Conservation (phyloP, 92 coral and sea anemone genomes). For the Epizoanthus fatuus region DNA sequence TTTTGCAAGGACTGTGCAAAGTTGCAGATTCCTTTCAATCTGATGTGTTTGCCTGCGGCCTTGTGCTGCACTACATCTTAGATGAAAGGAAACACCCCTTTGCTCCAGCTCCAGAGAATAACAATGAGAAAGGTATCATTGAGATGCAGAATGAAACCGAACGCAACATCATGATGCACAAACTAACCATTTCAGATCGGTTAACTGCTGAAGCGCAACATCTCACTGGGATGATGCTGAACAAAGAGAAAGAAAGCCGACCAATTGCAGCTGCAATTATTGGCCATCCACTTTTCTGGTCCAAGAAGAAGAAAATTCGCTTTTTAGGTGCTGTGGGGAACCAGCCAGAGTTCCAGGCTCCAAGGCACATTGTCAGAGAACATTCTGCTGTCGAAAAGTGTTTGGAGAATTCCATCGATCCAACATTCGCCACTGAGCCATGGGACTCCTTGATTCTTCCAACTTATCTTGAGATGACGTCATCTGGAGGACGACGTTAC, state of each 20-base stretch:
- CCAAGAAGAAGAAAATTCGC: slow-evolving; percentile 45
- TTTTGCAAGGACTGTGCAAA: background rate
- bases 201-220: slow-evolving; percentile 49
- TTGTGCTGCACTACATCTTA: slow-evolving; percentile 57
- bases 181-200: slow-evolving; percentile 11
- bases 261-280: slow-evolving; percentile 49
- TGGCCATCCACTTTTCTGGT: slow-evolving; percentile 68
- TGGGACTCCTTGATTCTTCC: slow-evolving; percentile 28
- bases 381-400: slow-evolving; percentile 15
- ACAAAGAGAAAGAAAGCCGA: slow-evolving; percentile 31
- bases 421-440: background rate
- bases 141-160: slow-evolving; percentile 50
- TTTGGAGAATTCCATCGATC: slow-evolving; percentile 16
- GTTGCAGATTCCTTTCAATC: slow-evolving; percentile 23
- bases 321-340: slow-evolving; percentile 65
- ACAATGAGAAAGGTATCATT: background rate
- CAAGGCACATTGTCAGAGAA: slow-evolving; percentile 22
- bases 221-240: slow-evolving; percentile 48
- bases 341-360: slow-evolving; percentile 51
- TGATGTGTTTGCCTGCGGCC: slow-evolving; percentile 73
- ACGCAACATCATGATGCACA: slow-evolving; percentile 38
- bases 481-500: slow-evolving; percentile 30
- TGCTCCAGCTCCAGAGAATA: slow-evolving; percentile 11
- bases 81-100: slow-evolving; percentile 60
- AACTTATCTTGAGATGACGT: slow-evolving; percentile 47